phyloP scores from a whole-genome alignment of 2,113 vertebrate genomes.

The Ginglymostoma cirratum region DNA sequence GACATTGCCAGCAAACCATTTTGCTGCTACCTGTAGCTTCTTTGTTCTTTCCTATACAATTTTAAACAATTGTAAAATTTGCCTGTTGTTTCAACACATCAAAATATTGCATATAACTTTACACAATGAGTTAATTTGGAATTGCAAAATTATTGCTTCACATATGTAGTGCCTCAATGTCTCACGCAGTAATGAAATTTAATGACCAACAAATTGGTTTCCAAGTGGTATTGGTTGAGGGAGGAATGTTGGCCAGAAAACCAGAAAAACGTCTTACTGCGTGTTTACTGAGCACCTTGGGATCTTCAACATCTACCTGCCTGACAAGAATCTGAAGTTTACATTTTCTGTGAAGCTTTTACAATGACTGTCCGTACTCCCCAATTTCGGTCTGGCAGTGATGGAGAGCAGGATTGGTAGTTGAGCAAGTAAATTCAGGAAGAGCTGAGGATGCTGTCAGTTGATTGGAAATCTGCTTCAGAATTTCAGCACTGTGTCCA shows the following conservation, averaged over 20 bases:
- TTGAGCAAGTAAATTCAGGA: too few species aligned
- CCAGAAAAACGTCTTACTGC: not conserved
- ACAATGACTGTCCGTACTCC: too few species aligned
- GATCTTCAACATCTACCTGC: not conserved
- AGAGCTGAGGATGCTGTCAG: too few species aligned
- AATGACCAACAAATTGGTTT: not conserved
- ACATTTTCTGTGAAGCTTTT: not conserved
- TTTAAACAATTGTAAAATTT: not conserved
- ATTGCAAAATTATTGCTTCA: not conserved
- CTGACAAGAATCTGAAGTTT: not conserved
- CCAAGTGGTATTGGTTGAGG: not conserved
- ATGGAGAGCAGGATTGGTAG: too few species aligned
- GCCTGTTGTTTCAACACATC: not conserved
- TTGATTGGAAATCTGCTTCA: too few species aligned
- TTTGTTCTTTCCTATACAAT: not conserved
- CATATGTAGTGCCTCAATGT: not conserved
- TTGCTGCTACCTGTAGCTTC: not conserved
- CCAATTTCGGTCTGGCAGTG: too few species aligned
- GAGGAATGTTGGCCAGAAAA: not conserved
- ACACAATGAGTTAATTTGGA: not conserved
- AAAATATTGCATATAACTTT: not conserved
- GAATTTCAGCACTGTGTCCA: too few species aligned
- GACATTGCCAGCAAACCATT: not conserved
- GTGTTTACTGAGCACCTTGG: not conserved
- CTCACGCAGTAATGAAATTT: not conserved